Evolutionary conservation across 2,797 vertebrate species (phyloP).

Genomic region (Pseudocheirus occidentalis): DNA sequence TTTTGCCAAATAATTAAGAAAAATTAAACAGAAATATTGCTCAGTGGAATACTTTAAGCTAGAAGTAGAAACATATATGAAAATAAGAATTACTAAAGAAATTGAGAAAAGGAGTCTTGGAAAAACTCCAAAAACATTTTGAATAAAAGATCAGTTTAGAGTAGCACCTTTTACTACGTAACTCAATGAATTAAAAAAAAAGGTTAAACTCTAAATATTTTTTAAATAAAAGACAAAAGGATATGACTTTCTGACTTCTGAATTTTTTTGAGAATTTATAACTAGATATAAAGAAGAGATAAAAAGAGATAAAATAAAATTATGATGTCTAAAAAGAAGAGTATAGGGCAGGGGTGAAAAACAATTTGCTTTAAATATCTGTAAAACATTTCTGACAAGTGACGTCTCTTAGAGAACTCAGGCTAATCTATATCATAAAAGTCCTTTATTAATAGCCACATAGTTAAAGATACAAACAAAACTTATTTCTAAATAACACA

Average conservation of each 20-base stretch:
- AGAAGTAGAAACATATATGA: not conserved
- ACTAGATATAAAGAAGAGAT: not conserved
- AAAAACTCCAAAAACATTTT: not conserved
- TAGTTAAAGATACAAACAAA: not conserved
- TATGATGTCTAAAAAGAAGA: not conserved
- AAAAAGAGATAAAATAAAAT: not conserved
- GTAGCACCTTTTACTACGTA: not conserved
- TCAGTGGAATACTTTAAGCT: not conserved
- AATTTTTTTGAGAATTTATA: not conserved
- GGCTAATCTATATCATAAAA: not conserved
- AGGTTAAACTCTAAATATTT: not conserved
- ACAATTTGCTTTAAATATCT: not conserved
- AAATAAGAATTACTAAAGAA: not conserved
- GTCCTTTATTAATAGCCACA: too few species aligned
- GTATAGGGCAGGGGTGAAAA: not conserved
- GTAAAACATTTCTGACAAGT: not conserved
- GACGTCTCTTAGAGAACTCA: not conserved
- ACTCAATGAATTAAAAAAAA: not conserved
- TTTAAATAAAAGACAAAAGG: not conserved
- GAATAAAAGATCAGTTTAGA: not conserved
- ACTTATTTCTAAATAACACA: not conserved
- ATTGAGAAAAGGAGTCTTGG: not conserved
- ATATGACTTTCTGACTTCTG: not conserved
- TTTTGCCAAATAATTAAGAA: not conserved
- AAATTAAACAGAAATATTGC: not conserved